Conservation (phyloP, 1,140 invertebrate genomes). For the Chrysopa pallens region DNA sequence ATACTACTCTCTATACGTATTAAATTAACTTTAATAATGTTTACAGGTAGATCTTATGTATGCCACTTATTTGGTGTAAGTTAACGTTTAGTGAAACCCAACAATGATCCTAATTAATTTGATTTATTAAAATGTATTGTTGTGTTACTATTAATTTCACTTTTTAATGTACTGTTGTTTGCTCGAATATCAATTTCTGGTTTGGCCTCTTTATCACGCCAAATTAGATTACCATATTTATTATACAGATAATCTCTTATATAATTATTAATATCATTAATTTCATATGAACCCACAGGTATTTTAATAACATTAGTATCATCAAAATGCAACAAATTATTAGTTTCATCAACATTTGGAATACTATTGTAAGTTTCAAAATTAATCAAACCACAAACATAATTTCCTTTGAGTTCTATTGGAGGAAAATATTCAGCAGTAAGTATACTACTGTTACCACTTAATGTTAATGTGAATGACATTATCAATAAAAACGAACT, state of each 20-base stretch:
- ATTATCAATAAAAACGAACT: not conserved
- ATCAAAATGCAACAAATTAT: slow-evolving; percentile 6
- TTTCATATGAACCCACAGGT: slow-evolving; percentile 7
- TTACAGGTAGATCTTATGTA: slow-evolving; percentile 6
- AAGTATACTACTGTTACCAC: slow-evolving; percentile 2
- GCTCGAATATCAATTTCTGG: slow-evolving; percentile 2
- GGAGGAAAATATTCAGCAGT: slow-evolving; percentile 8
- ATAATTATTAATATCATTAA: slow-evolving; percentile 8
- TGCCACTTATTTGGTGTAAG: slow-evolving; percentile 5
- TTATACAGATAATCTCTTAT: slow-evolving; percentile 1
- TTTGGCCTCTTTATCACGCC: not conserved
- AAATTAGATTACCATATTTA: not conserved
- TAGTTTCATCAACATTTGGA: slow-evolving; percentile 7
- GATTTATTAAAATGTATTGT: slow-evolving; percentile 7
- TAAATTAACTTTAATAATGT: slow-evolving; percentile 10
- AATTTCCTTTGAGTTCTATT: slow-evolving; percentile 4
- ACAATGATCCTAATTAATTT: slow-evolving; percentile 6
- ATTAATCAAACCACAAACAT: slow-evolving; percentile 7
- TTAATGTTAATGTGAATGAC: slow-evolving; percentile 4
- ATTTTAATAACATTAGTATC: slow-evolving; percentile 7
- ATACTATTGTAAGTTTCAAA: slow-evolving; percentile 8
- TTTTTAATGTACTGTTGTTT: slow-evolving; percentile 12
- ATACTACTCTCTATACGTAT: slow-evolving; percentile 12
- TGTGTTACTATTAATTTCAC: slow-evolving; percentile 6
- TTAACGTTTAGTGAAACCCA: slow-evolving; percentile 7